Evolutionary conservation across 2,888 invertebrate genomes (phyloP), one percentile per base, ranked within the genome.

Genomic region (Teleiodes luculella): DNA sequence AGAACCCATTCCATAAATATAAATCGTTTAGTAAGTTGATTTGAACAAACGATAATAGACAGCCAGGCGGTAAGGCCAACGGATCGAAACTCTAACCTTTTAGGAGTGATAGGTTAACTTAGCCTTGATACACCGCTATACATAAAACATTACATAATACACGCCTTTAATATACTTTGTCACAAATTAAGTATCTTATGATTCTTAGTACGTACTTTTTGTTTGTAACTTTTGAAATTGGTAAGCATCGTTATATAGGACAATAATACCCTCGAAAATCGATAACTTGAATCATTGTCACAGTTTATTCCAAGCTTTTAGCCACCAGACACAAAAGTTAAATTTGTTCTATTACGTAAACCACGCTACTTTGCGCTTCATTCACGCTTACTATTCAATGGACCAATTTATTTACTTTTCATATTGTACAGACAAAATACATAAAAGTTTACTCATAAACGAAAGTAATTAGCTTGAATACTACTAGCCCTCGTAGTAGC

Each of bases 271-370:
- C 14, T 37, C 5, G 8, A 37, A 16, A 14, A 39, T 39, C 3
- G 7, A 2, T 20, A 41, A 41, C 24, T 24, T 24, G 18, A 20
- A 11, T 11, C 18, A 18, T 20, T 20, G 11, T 18, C 10, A 41
- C 18, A 41, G 47, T 11, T 46, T 18, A 16, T 47, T 11, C 33
- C 4, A 47, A 47, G 31, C 18, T 33, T 33, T 4, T 18, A 16
- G 11, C 30, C 31, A 14, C 16, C 11, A 18, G 39, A 18, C 31
- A 39, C 33, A 28, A 13, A 52, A 52, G 24, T 46, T 31, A 46
- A 33, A 35, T 31, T 3, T n/a, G 36, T 24, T 20, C 16, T 33
- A 61, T 67, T 67, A 67, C 68, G 70, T 67, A 67, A 67, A 67
- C 39, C 49, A 57, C 43, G 43, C 50, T 61, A 62, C 45, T 54